Evolutionary conservation across 2,888 invertebrate species (phyloP).

Genomic region (Agrochola lota): DNA sequence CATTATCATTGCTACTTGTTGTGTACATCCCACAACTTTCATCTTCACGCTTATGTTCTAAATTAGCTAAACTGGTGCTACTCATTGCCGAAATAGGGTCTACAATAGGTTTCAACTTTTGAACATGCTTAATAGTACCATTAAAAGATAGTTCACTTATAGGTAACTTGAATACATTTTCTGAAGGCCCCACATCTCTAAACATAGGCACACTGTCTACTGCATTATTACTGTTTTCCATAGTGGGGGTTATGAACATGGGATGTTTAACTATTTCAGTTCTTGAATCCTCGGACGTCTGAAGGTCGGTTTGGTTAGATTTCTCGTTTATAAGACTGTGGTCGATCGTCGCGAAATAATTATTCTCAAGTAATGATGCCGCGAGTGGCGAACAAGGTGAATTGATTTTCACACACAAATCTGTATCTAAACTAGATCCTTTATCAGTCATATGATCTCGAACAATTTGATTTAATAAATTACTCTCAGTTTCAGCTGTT

Average conservation of each 20-base stretch:
- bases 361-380: conserved; percentile 77
- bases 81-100: conserved; percentile 85
- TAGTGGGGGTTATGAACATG: conserved; percentile 87
- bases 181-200: conserved; percentile 78
- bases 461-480: conserved; percentile 71
- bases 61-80: conserved; percentile 69
- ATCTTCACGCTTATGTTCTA: conserved; percentile 71
- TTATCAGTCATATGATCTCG: conserved; percentile 75
- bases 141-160: conserved; percentile 87
- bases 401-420: conserved; percentile 76
- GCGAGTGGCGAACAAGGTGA: conserved; percentile 79
- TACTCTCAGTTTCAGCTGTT: conserved; percentile 73
- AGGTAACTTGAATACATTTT: conserved; percentile 86
- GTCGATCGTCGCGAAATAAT: conserved; percentile 80
- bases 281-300: conserved; percentile 84
- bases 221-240: conserved; percentile 90
- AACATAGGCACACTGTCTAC: conserved; percentile 87
- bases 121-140: conserved; percentile 87
- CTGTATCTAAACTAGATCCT: conserved; percentile 75
- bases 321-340: conserved; percentile 82
- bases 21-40: conserved; percentile 65
- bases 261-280: conserved; percentile 79
- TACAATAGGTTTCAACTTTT: conserved; percentile 86
- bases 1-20: conserved; percentile 62
- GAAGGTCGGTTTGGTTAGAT: conserved; percentile 79